Evolutionary conservation across 2,113 vertebrate species (phyloP).

Genomic region (Strigops habroptila): DNA sequence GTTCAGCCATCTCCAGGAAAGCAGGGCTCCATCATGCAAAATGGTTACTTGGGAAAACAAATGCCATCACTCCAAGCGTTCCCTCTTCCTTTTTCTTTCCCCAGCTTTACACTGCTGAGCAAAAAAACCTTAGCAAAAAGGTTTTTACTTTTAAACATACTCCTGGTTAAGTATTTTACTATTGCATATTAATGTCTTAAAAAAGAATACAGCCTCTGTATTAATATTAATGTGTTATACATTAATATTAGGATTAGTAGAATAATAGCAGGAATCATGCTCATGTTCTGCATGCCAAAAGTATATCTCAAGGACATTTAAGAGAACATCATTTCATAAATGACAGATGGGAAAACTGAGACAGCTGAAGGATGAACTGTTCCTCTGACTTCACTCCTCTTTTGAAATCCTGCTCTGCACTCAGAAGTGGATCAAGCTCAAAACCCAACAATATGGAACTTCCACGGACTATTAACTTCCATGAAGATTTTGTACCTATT

Average conservation of each 20-base stretch:
- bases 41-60: not conserved
- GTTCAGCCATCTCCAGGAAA: not conserved
- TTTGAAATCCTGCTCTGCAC: not conserved
- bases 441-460: not conserved
- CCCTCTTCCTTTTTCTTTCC: not conserved
- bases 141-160: not conserved
- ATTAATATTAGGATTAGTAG: not conserved
- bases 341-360: not conserved
- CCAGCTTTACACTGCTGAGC: not conserved
- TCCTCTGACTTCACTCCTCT: not conserved
- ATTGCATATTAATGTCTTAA: not conserved
- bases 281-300: not conserved
- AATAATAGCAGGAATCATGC: not conserved
- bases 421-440: not conserved
- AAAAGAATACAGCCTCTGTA: not conserved
- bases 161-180: not conserved
- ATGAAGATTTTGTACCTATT: not conserved
- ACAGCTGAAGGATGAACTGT: not conserved
- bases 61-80: fast-evolving
- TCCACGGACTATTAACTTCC: not conserved
- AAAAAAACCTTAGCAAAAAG: not conserved
- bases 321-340: not conserved
- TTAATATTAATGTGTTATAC: not conserved
- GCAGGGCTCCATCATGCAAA: too few species aligned
- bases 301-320: not conserved